Percentiles rank a stretch among this genome's conserved stretches.
Evolutionary conservation across 2,888 invertebrate species (phyloP).

Genomic region (Tipula lateralis): DNA sequence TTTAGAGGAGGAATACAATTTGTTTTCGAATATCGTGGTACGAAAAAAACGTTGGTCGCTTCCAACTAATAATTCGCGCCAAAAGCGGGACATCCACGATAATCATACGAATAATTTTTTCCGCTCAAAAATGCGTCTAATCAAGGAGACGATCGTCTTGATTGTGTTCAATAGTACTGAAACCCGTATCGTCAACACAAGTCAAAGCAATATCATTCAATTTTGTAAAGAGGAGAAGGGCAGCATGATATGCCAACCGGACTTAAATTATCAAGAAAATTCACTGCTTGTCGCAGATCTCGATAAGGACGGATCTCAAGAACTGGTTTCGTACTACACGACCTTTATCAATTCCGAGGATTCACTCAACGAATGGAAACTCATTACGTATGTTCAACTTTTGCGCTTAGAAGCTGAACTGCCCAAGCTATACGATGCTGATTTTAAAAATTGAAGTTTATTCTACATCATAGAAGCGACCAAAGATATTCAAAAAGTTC

Average conservation of each 20-base stretch:
- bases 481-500: not conserved
- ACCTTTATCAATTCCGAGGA: conserved; percentile 53
- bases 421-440: conserved; percentile 60
- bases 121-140: conserved; percentile 51
- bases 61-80: conserved; percentile 38
- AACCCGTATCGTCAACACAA: conserved; percentile 70
- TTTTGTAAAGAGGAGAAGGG: conserved; percentile 54
- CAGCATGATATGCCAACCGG: conserved; percentile 63
- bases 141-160: conserved; percentile 69
- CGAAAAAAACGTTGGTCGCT: conserved; percentile 36
- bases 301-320: conserved; percentile 69
- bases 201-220: conserved; percentile 71
- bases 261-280: conserved; percentile 65
- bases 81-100: conserved; percentile 38
- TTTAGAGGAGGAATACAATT: conserved; percentile 36
- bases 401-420: conserved; percentile 67
- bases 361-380: conserved; percentile 52
- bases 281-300: conserved; percentile 70
- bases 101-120: conserved; percentile 37
- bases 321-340: conserved; percentile 71
- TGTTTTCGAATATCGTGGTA: conserved; percentile 33
- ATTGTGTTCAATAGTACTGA: conserved; percentile 72
- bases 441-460: conserved; percentile 33
- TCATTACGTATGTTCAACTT: conserved; percentile 64
- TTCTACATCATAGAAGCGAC: not conserved